These are phyloP conservation scores for Petromus typicus DNA, from an alignment of 2,113 vertebrate genomes.

Conservation along the genomic window DNA sequence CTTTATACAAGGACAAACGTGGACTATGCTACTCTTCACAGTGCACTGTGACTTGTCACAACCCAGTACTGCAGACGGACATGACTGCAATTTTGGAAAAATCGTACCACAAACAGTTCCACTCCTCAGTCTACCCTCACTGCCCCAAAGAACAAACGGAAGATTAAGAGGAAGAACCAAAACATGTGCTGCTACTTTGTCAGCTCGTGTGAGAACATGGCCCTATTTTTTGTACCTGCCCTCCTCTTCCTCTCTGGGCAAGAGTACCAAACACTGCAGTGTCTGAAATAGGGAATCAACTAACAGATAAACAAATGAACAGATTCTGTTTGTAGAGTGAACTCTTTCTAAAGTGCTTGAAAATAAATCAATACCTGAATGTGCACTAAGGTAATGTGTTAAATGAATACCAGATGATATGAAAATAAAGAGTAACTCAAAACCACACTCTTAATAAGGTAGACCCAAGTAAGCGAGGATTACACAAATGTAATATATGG, in stretches of 20 bases:
- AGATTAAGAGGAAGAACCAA: not conserved
- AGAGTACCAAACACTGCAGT: not conserved
- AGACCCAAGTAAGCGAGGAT: not conserved
- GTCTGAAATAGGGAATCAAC: not conserved
- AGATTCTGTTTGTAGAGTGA: not conserved
- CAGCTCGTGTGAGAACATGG: not conserved
- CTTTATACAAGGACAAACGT: not conserved
- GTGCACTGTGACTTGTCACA: not conserved
- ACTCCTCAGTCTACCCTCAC: not conserved
- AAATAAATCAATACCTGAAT: not conserved
- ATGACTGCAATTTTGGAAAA: constrained; percentile 52
- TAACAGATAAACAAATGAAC: not conserved
- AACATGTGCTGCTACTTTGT: not conserved
- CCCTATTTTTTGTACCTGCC: not conserved
- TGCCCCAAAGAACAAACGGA: constrained; percentile 38
- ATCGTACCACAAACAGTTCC: not conserved
- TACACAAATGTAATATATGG: not conserved
- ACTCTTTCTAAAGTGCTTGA: not conserved
- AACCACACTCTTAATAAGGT: not conserved
- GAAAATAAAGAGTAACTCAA: constrained; percentile 7
- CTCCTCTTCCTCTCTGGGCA: not conserved
- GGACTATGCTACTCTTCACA: not conserved
- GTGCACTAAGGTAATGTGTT: not conserved
- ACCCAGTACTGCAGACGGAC: constrained; percentile 59
- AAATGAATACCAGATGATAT: not conserved